Base-by-base conservation (phyloP, 2,113 vertebrate species). In the Cavia porcellus region DNA sequence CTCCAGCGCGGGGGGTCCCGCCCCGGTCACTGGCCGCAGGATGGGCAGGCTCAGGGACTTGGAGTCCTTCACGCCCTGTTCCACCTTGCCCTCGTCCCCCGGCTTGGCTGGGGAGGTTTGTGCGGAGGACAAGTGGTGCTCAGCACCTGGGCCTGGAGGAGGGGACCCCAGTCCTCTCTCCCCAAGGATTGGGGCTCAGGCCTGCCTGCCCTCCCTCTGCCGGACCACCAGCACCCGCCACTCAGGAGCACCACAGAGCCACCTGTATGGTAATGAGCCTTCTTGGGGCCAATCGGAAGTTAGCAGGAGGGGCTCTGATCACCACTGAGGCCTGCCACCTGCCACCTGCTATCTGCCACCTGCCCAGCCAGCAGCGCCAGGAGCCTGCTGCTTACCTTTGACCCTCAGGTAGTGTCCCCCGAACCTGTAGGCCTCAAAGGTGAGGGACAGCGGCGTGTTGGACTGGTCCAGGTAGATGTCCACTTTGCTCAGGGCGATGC, bases 381-480 rank as follows among this genome's bases (percentile, higher is more conserved):
- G 0, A 22, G 47, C n/a, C 81, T 0, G 74, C 47, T 32, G 12
- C 98, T 97, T 97, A 99, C 99, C 99, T 99, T 99, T 99, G n/a
- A 99, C 99, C 85, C 99, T 99, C 90, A 99, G 99, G 98, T 99
- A 99, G 98, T 99, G 99, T 81, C 99, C 99, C 93, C 99, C 99
- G 0, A 99, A 99, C 94, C 99, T 99, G 96, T 99, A 99, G 0
- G 99, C 99, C 98, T 99, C 99, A 0, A 99, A 99, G 97, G 99
- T 98, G 50, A 99, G 99, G 2, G 99, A 99, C 84, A 99, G 98
- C 0, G 99, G 99, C 0, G 99, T 99, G 98, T 99, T 99, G 88
- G 99, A 99, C 98, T 99, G 99, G 96, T 99, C 99, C 98, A 99
- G 98, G 98, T 99, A 99, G 98, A 99, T 97, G 30, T 99, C 98